Conservation (phyloP, 2,888 invertebrate species). For the Eucriotettix oculatus region DNA sequence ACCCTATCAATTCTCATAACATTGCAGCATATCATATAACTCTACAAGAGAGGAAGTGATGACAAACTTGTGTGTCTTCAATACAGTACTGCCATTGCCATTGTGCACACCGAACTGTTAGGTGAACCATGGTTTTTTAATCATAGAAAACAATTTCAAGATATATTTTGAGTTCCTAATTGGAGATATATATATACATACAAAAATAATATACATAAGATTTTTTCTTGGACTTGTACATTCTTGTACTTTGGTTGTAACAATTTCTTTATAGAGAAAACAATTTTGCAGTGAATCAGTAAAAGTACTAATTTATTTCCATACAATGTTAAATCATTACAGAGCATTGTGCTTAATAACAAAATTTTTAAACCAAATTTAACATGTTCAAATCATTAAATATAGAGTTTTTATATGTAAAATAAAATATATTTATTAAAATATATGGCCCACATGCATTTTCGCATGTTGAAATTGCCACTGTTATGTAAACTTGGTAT, state of each 20-base stretch:
- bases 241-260: no score
- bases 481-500: no score
- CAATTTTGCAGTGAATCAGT: no score
- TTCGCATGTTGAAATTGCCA: background rate
- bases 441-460: background rate
- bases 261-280: no score
- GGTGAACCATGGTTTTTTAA: background rate
- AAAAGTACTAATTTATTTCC: no score
- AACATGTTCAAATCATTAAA: no score
- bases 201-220: no score
- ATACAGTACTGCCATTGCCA: constrained; percentile 11
- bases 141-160: constrained; percentile 2
- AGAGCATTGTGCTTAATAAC: no score
- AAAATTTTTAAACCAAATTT: no score
- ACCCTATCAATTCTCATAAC: constrained; percentile 6
- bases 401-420: no score
- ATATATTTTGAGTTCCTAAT: constrained; percentile 9
- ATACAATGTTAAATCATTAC: background rate
- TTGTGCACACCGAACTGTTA: constrained; percentile 1
- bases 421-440: no score
- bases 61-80: constrained; percentile 10
- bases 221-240: no score
- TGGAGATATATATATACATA: background rate
- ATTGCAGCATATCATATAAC: constrained; percentile 12
- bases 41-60: constrained; percentile 4